These are phyloP conservation scores for Anoura caudifer DNA, from an alignment of 2,113 vertebrate species.

Conservation along the genomic window DNA sequence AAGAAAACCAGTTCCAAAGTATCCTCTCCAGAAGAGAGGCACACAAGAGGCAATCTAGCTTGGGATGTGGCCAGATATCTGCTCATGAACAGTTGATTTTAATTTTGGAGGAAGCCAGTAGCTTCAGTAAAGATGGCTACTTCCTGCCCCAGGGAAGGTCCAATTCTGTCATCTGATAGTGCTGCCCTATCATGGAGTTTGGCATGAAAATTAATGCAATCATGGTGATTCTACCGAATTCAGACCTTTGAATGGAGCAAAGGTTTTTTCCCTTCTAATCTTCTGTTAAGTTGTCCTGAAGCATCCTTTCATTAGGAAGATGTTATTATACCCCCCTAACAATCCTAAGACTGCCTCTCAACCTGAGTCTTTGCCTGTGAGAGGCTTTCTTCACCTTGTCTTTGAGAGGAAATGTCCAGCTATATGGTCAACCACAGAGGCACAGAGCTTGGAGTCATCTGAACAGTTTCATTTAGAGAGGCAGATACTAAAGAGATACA, in stretches of 20 bases:
- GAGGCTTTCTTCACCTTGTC: neutral
- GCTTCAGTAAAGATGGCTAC: neutral
- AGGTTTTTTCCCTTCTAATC: neutral
- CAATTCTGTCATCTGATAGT: neutral
- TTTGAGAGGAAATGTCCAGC: neutral
- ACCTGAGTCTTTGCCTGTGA: neutral
- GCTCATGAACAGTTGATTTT: neutral
- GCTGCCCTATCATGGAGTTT: neutral
- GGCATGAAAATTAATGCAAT: neutral
- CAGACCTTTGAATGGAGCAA: neutral
- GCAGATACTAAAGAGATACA: neutral
- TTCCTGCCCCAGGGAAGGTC: neutral
- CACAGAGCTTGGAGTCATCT: neutral
- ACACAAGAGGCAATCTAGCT: neutral
- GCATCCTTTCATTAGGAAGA: neutral
- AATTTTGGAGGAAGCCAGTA: neutral
- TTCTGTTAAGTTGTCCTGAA: neutral
- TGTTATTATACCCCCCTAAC: neutral
- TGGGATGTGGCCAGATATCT: neutral
- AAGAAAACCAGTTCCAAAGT: neutral
- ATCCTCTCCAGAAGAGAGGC: neutral
- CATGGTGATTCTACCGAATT: neutral
- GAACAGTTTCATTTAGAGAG: conserved; percentile 4
- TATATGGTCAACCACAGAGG: neutral
- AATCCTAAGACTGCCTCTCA: neutral